Evolutionary conservation across 2,113 vertebrate species (phyloP).

Genomic region (Colossoma macropomum): DNA sequence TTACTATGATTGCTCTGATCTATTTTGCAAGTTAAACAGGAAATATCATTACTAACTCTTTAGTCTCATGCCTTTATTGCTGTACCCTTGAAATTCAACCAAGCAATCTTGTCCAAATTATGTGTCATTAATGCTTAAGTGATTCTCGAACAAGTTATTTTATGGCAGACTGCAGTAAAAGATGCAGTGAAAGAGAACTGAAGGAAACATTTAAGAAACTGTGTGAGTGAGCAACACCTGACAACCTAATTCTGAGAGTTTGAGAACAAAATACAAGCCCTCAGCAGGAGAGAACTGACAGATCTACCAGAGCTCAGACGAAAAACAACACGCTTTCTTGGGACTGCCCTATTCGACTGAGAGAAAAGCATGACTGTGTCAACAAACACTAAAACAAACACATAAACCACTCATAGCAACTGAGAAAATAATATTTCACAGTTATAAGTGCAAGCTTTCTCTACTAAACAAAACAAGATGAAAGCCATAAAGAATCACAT

Average conservation of each 20-base stretch:
- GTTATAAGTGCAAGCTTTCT: neutral
- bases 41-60: constrained; percentile 34
- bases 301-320: neutral
- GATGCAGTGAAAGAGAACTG: neutral
- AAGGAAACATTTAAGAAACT: neutral
- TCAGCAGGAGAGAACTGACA: neutral
- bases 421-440: neutral
- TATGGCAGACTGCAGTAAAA: neutral
- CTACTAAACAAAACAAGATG: neutral
- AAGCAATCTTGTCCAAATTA: neutral
- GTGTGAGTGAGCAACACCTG: neutral
- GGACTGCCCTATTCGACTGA: neutral
- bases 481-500: neutral
- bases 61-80: constrained; percentile 10
- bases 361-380: neutral
- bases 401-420: neutral
- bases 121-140: neutral
- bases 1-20: constrained; percentile 1
- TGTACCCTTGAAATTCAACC: neutral
- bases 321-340: neutral
- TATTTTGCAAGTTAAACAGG: constrained; percentile 29
- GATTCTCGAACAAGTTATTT: neutral
- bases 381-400: neutral
- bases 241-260: neutral
- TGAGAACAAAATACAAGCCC: neutral